Evolutionary conservation across 2,888 invertebrate genomes (phyloP), one percentile per base, ranked within the genome.

Genomic region (Melipona bicolor): DNA sequence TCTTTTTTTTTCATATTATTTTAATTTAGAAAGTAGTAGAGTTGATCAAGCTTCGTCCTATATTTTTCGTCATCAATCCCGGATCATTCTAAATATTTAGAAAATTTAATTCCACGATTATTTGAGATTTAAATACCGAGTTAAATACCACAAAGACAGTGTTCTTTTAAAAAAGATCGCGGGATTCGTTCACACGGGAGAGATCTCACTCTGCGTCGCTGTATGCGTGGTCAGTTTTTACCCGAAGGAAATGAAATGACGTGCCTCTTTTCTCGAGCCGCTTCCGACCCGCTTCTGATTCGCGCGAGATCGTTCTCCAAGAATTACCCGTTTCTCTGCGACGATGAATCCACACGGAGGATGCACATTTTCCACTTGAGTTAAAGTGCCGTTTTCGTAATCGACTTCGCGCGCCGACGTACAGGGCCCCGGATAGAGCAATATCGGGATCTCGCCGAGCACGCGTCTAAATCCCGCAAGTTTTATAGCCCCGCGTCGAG

Each of bases 291-390:
- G 27, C 13, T 65, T 36, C 56, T 15, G 21, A 49, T 56, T 52
- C 24, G 43, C 43, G 43, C 62, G 67, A 19, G 52, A 49, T 68
- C 59, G 21, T 61, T 56, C 49, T 15, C 68, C 21, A 17, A n/a
- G 68, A 68, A 72, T 68, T 68, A 54, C 68, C 49, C 50, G 9
- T 24, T 11, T 43, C 43, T 11, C 43, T 43, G 43, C 11, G 24
- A 67, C 43, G 17, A 17, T n/a, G 62, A 59, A 65, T 36, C 43
- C 81, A 27, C 27, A 27, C 27, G 56, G 52, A 52, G 73, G 56
- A 69, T 65, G 70, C 59, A 24, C 13, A 69, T 72, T 79, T 84
- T 78, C 84, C 81, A 81, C 81, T 83, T 71, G 67, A 59, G 68
- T 69, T 73, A 65, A 73, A 83, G 62, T 67, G 61, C 43, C 73